Evolutionary conservation across 1,140 invertebrate genomes (phyloP).

Genomic region (Neelides sp.): DNA sequence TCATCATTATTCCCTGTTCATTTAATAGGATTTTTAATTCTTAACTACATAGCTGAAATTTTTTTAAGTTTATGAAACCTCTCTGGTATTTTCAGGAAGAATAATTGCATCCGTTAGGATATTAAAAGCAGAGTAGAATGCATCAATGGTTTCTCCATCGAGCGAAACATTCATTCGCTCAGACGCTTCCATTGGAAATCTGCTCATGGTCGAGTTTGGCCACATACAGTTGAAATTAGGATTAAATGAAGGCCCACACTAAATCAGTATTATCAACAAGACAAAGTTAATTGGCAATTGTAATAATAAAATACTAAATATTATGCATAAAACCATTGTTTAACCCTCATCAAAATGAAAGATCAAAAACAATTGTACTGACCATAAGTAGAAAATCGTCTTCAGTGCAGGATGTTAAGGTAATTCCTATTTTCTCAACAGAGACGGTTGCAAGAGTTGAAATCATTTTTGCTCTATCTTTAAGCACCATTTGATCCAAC

Average conservation of each 20-base stretch:
- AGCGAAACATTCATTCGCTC: not conserved
- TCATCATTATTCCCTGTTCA: too few species aligned
- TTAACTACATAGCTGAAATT: too few species aligned
- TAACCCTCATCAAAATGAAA: not conserved
- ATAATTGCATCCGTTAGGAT: constrained; percentile 24
- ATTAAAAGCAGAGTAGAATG: constrained; percentile 25
- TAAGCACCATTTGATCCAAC: constrained; percentile 52
- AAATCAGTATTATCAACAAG: not conserved
- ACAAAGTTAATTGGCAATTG: not conserved
- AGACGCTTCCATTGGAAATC: constrained; percentile 15
- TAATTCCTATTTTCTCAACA: constrained; percentile 50
- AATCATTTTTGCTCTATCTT: constrained; percentile 56
- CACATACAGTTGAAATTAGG: constrained; percentile 29
- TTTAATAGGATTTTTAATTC: too few species aligned
- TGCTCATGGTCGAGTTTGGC: constrained; percentile 18
- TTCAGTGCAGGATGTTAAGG: constrained; percentile 43
- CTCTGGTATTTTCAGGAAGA: constrained; percentile 22
- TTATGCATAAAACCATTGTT: not conserved
- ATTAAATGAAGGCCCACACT: constrained; percentile 30
- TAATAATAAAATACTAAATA: not conserved
- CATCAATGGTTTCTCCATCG: not conserved
- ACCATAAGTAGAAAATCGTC: constrained; percentile 45
- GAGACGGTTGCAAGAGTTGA: constrained; percentile 50
- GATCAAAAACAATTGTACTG: not conserved
- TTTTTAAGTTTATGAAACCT: constrained; percentile 8